Base-by-base conservation (phyloP, 2,113 vertebrate genomes). In the Ancistrus triradiatus region DNA sequence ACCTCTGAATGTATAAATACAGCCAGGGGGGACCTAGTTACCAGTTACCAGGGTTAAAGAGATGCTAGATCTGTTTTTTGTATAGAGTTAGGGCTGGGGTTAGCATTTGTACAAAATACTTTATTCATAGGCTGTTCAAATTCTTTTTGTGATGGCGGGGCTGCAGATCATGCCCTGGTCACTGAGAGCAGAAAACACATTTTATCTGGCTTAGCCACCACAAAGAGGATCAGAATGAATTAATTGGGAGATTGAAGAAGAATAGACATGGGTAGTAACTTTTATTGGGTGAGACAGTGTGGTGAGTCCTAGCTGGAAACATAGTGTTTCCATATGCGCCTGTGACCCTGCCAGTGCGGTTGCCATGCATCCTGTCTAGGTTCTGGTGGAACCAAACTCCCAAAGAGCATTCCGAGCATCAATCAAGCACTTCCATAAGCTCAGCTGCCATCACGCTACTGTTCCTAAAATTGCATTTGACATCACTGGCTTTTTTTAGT, bases 281-380 rank as follows among this genome's bases (percentile, higher is more conserved):
- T 74, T 74, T 63, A 63, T 70, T 68, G 52, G 49, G 52, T 35
- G 18, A 37, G 18, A 49, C 40, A 63, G 27, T 64, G 61, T 37
- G 33, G 63, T 11, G 1, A 49, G 56, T 21, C 18, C 22, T 28
- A 37, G 6, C 33, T 56, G 50, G 28, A 42, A 69, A 59, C 47
- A 70, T 63, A 59, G 37, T 57, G 47, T 43, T 71, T 70, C 53
- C 68, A 75, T 66, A 68, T 74, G 73, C 68, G 60, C 44, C 22
- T 52, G 35, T 66, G 21, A 50, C 51, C 49, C 31, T 38, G 33
- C 9, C 11, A 59, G 6, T 49, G n/a, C n/a, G 59, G 27, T 55
- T 56, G 13, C 47, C 55, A 48, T n/a, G 37, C 61, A 56, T 57
- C 63, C 66, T 46, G 48, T 68, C 56, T n/a, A n/a, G 13, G 15